Evolutionary conservation across 2,888 invertebrate genomes (phyloP).

Genomic region (Halictus ligatus): DNA sequence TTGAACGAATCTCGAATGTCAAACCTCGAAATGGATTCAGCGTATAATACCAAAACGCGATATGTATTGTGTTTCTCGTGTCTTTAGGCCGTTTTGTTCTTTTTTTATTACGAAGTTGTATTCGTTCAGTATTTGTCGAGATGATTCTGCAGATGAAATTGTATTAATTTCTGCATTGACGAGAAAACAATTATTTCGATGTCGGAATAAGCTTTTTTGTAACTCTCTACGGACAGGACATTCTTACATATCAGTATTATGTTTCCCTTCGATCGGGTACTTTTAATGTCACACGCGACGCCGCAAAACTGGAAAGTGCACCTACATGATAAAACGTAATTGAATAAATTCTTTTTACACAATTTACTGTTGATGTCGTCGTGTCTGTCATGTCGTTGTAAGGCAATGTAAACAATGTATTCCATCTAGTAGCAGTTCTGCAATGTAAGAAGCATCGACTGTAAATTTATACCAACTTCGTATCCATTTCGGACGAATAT

Average conservation of each 20-base stretch:
- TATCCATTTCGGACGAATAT: not conserved
- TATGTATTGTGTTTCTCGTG: not conserved
- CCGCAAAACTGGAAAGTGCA: not conserved
- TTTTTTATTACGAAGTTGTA: not conserved
- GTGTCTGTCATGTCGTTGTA: not conserved
- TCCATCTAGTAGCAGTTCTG: not conserved
- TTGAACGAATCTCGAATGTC: not conserved
- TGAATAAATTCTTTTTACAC: constrained; percentile 2
- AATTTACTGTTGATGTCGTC: not conserved
- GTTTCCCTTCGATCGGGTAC: not conserved
- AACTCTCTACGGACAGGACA: not conserved
- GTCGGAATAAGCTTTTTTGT: not conserved
- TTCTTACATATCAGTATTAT: not conserved
- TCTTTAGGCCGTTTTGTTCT: not conserved
- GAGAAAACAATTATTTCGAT: not conserved
- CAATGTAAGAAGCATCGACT: not conserved
- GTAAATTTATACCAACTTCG: not conserved
- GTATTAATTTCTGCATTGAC: not conserved
- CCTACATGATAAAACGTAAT: not conserved
- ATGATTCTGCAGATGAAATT: not conserved
- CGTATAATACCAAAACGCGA: not conserved
- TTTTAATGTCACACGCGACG: not conserved
- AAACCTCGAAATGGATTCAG: not conserved
- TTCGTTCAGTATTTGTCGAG: not conserved
- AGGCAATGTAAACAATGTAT: not conserved